Evolutionary conservation across 2,888 invertebrate genomes (phyloP).

Genomic region (Plebejus melissa): DNA sequence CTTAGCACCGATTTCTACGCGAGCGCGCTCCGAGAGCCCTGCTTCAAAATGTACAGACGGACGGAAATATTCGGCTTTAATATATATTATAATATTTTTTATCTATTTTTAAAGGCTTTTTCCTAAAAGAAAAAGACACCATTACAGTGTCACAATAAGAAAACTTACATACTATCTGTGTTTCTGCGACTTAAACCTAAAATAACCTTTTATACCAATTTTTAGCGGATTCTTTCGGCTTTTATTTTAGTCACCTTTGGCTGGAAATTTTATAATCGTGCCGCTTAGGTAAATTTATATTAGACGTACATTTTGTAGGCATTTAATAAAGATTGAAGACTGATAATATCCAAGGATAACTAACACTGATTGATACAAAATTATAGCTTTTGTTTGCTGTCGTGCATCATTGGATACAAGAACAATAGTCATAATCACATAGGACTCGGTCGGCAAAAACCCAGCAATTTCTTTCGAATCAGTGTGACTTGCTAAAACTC

Average conservation of each 20-base stretch:
- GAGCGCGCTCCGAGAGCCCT: constrained; percentile 69
- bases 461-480: neutral
- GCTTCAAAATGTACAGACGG: constrained; percentile 52
- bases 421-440: neutral
- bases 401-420: neutral
- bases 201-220: too few relatives aligned
- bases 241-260: neutral
- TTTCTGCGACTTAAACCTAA: too few relatives aligned
- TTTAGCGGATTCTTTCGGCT: too few relatives aligned
- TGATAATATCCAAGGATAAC: neutral
- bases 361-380: neutral
- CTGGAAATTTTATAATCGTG: neutral
- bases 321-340: neutral
- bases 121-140: too few relatives aligned
- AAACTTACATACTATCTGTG: too few relatives aligned
- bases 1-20: constrained; percentile 74
- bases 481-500: neutral
- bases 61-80: neutral
- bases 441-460: neutral
- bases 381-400: neutral
- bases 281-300: neutral
- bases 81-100: too few relatives aligned
- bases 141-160: too few relatives aligned
- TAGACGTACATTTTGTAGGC: too few relatives aligned
- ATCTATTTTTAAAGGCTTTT: too few relatives aligned